Conservation (phyloP, 2,113 vertebrate species). For the Sinocyclocheilus anophthalmus region DNA sequence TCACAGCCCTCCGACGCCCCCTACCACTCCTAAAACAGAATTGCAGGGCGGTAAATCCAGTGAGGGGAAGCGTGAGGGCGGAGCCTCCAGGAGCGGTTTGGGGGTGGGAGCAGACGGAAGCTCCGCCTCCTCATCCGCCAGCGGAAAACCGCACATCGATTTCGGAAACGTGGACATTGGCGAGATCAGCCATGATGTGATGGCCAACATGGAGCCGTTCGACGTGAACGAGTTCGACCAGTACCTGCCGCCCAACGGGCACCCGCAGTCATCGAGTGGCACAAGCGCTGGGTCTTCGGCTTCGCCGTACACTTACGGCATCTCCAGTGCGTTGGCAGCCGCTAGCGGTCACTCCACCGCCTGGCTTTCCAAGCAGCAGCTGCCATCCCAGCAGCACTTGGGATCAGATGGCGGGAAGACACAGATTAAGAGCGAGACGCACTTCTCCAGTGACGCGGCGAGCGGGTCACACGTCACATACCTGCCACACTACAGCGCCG, state of each 20-base stretch:
- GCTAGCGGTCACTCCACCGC: constrained; percentile 92
- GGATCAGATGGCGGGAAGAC: constrained; percentile 84
- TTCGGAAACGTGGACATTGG: constrained; percentile 98
- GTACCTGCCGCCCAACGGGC: constrained; percentile 94
- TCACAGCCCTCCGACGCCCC: constrained; percentile 95
- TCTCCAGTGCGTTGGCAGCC: constrained; percentile 89
- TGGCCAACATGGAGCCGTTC: constrained; percentile 99
- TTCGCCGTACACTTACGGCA: constrained; percentile 84
- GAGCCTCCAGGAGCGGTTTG: constrained; percentile 78
- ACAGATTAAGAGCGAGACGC: constrained; percentile 94
- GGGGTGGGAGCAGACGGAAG: constrained; percentile 70
- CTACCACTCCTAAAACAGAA: constrained; percentile 97
- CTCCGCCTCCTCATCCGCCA: constrained; percentile 68
- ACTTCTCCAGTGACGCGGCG: constrained; percentile 82
- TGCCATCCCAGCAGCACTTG: constrained; percentile 74
- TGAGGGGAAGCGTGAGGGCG: constrained; percentile 82
- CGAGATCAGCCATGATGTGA: constrained; percentile 98
- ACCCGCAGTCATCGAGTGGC: constrained; percentile 75
- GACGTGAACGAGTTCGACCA: constrained; percentile 98
- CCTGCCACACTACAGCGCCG: constrained; percentile 94
- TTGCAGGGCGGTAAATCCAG: constrained; percentile 86
- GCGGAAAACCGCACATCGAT: constrained; percentile 95
- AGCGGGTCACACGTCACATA: constrained; percentile 93
- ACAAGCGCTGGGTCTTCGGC: constrained; percentile 58
- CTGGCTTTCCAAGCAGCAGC: constrained; percentile 97